These are phyloP conservation scores for Orussus abietinus DNA, from an alignment of 1,140 invertebrate species.

Conservation along the genomic window DNA sequence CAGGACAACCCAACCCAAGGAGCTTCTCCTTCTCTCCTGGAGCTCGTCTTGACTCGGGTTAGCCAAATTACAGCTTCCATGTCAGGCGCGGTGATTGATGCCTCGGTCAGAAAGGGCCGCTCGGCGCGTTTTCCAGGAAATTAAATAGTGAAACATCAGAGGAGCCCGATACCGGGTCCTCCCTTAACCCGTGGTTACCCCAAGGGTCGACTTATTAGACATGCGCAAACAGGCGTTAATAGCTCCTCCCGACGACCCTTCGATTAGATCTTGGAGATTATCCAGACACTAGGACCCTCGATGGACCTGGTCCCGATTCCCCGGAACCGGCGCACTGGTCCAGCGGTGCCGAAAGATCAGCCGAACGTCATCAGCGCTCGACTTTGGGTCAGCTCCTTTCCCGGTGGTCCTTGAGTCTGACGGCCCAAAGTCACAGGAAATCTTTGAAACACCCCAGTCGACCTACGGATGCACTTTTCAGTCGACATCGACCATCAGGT, in stretches of 20 bases:
- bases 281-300: too few species aligned
- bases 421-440: too few species aligned
- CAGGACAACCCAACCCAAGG: too few species aligned
- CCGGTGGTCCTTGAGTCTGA: too few species aligned
- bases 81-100: conserved; percentile 51
- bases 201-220: not conserved
- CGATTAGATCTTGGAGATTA: conserved; percentile 12
- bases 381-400: too few species aligned
- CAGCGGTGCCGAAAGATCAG: too few species aligned
- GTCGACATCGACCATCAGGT: too few species aligned
- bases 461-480: too few species aligned
- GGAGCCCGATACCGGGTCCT: conserved; percentile 2
- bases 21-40: too few species aligned
- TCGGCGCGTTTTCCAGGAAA: conserved; percentile 46
- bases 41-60: conserved; percentile 36
- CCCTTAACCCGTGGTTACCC: not conserved
- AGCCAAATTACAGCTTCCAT: conserved; percentile 53
- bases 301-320: too few species aligned
- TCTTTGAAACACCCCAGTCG: too few species aligned
- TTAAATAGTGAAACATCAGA: conserved; percentile 39
- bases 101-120: conserved; percentile 21
- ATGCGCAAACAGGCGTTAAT: conserved; percentile 20
- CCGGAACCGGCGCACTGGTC: conserved; percentile 22
- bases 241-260: conserved; percentile 4
- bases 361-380: too few species aligned